Percentiles rank a stretch among this genome's conserved stretches.
These are phyloP conservation scores for Syngnathus typhle DNA, from an alignment of 2,113 vertebrate species.

Conservation along the genomic window DNA sequence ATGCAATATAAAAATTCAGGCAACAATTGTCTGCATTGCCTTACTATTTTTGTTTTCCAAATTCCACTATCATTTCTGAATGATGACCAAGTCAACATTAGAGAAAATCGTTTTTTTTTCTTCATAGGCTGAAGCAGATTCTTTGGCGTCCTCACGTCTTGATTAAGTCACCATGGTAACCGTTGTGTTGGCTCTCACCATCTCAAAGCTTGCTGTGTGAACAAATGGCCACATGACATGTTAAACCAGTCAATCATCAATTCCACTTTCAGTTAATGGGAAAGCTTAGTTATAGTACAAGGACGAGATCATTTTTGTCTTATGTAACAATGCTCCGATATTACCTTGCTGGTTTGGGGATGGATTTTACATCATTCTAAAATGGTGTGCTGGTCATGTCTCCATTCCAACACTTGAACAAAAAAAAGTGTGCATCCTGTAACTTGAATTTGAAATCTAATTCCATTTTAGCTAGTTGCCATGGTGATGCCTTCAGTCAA, in stretches of 20 bases:
- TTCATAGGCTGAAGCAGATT: neutral
- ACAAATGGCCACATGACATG: neutral
- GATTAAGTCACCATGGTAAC: neutral
- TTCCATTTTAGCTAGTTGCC: slow-evolving; percentile 51
- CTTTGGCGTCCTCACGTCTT: neutral
- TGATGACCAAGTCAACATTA: neutral
- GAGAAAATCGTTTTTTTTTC: neutral
- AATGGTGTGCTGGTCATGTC: neutral
- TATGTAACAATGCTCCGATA: neutral
- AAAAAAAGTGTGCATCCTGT: neutral
- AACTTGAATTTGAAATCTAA: neutral
- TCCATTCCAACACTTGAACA: neutral
- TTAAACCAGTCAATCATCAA: slow-evolving; percentile 1
- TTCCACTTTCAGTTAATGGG: neutral
- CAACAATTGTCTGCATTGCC: neutral
- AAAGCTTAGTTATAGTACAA: neutral
- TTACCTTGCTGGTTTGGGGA: neutral
- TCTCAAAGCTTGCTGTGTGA: neutral
- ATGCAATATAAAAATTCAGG: neutral
- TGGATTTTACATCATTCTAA: neutral
- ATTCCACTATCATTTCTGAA: neutral
- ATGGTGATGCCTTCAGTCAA: slow-evolving; percentile 52
- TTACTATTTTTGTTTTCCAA: neutral
- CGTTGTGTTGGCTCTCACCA: neutral
- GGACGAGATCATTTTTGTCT: neutral